Percentiles rank a stretch among this genome's conserved stretches.
Evolutionary conservation across 2,797 vertebrate species (phyloP).

Genomic region (Sebastes vulpes): DNA sequence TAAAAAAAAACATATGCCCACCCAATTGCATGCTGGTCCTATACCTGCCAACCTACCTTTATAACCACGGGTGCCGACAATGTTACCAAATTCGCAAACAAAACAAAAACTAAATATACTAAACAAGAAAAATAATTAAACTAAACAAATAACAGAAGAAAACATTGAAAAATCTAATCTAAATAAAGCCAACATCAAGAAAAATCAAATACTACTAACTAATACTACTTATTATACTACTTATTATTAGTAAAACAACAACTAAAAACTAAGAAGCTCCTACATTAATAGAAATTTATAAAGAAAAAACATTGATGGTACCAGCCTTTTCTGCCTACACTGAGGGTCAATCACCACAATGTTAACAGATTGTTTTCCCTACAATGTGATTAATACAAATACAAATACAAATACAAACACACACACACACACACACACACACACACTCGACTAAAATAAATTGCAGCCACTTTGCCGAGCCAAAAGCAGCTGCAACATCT

Average conservation of each 20-base stretch:
- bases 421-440: neutral
- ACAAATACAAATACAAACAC: no score
- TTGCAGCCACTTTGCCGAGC: neutral
- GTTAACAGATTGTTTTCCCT: neutral
- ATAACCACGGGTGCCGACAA: no score
- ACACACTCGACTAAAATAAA: neutral
- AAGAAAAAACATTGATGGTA: neutral
- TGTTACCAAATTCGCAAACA: no score
- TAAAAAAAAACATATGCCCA: no score
- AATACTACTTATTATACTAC: neutral
- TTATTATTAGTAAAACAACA: neutral
- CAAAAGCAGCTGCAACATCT: slow-evolving; percentile 14
- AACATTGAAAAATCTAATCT: neutral
- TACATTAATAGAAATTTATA: neutral
- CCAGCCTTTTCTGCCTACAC: neutral
- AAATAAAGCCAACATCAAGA: no score
- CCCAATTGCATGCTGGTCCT: no score
- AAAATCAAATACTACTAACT: neutral
- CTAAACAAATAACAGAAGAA: neutral
- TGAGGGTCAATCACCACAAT: neutral
- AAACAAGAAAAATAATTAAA: neutral
- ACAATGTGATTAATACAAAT: neutral
- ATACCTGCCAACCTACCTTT: no score
- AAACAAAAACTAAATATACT: no score
- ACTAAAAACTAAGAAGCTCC: neutral